Evolutionary conservation across 2,797 vertebrate genomes (phyloP), one percentile per base, ranked within the genome.

Genomic region (Echeneis naucrates): DNA sequence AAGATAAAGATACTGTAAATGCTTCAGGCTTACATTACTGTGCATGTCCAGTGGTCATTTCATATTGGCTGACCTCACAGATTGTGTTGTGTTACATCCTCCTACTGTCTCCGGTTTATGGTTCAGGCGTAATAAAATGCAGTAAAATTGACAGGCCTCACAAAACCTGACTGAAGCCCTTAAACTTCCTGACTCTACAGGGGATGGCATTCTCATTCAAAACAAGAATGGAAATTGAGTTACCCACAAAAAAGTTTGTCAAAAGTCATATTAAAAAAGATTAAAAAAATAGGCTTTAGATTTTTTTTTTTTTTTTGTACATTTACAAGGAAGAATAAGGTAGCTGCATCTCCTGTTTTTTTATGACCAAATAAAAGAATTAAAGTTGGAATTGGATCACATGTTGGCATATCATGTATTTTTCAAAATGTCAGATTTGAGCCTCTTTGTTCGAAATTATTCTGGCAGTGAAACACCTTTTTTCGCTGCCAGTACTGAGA

Each of bases 1-100:
- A 72, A 56, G 10, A 61, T 64, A 33, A 56, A 59, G 62, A 51
- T 30, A 82, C 58, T 71, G 71, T 66, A 67, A 71, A 75, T 0
- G 38, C 64, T 50, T 48, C 0, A 5, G 67, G 75, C 62, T 38
- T 30, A 54, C 24, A 65, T 72, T 67, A 24, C 50, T 40, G 44
- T 21, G 8, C 44, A 27, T 30, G 59, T 33, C 13, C 47, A 38
- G 56, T 69, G 37, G 54, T 72, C 26, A 24, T 69, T 57, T 56
- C 35, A 23, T 42, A 23, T 21, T 38, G n/a, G 65, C 47, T 17
- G 4, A 26, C 65, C 38, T 50, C 52, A 52, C 26, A 27, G 37
- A 63, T 69, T 10, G 62, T 48, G 23, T 51, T 58, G 71, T 59
- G 58, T 71, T 48, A 64, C 14, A 32, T 38, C 24, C 19, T 64